A percentile compares a stretch with the other conserved stretches of the same genome.
phyloP scores from a whole-genome alignment of 2,797 vertebrate genomes.

The Florisuga fusca region DNA sequence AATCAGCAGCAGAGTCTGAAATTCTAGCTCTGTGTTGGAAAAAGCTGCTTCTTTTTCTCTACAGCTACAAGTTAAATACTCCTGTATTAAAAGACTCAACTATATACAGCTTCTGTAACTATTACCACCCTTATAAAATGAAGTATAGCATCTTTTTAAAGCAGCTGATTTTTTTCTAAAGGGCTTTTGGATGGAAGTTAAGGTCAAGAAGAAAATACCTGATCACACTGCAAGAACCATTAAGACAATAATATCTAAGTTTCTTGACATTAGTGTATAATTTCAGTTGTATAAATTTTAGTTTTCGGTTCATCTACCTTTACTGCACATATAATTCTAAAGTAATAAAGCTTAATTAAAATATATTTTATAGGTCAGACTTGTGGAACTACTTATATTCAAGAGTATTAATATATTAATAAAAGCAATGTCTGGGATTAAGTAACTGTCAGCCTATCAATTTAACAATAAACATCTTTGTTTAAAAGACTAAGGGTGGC shows the following conservation, averaged over 20 bases:
- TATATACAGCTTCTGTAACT: background rate
- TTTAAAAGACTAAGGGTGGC: background rate
- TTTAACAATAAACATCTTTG: background rate
- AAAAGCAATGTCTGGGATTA: background rate
- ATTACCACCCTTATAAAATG: background rate
- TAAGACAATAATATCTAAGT: background rate
- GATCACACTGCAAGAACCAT: background rate
- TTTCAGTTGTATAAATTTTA: background rate
- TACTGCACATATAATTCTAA: background rate
- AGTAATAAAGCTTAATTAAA: background rate
- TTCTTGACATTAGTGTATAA: no score
- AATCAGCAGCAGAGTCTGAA: background rate
- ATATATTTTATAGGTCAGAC: background rate
- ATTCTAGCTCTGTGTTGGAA: background rate
- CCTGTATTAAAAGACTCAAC: background rate
- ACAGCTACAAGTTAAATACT: background rate
- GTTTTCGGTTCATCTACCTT: background rate
- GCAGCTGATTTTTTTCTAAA: background rate
- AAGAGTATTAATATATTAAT: background rate
- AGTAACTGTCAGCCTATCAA: background rate
- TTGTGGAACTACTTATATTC: background rate
- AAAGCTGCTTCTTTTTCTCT: background rate
- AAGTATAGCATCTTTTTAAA: background rate
- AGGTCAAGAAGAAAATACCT: background rate
- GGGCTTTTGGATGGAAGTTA: background rate